Evolutionary conservation across 2,888 invertebrate species (phyloP).

Genomic region (Adineta ricciae): DNA sequence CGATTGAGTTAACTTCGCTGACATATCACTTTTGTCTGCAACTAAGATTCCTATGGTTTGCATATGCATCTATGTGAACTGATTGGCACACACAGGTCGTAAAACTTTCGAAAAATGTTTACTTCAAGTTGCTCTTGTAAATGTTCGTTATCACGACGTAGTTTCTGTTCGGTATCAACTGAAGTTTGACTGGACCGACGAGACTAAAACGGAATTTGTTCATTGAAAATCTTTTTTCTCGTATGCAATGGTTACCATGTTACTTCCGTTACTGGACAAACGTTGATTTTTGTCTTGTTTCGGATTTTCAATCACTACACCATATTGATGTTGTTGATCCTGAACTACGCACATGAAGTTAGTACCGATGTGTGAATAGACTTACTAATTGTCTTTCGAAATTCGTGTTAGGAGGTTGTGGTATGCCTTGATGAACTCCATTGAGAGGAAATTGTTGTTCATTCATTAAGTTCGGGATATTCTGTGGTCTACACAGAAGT

Average conservation of each 20-base stretch:
- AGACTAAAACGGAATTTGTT: neutral
- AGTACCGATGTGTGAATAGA: neutral
- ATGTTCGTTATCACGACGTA: neutral
- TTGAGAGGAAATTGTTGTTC: neutral
- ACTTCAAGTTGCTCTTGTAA: constrained; percentile 17
- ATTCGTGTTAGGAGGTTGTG: too few species aligned
- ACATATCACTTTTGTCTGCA: constrained; percentile 73
- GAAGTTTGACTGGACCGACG: neutral
- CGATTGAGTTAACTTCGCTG: constrained; percentile 55
- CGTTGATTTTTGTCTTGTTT: neutral
- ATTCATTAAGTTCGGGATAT: neutral
- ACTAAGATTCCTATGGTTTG: constrained; percentile 77
- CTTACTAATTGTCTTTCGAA: neutral
- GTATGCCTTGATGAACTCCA: neutral
- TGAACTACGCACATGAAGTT: neutral
- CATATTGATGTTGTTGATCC: neutral
- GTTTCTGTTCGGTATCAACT: neutral
- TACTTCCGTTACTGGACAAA: neutral
- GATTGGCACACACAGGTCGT: neutral
- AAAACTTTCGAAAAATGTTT: too few species aligned
- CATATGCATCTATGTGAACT: constrained; percentile 44
- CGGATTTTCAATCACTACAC: neutral
- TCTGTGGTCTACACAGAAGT: neutral
- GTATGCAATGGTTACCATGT: neutral
- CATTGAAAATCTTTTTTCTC: too few species aligned